Evolutionary conservation across 2,888 invertebrate species (phyloP).

Genomic region (Dasypogon diadema): DNA sequence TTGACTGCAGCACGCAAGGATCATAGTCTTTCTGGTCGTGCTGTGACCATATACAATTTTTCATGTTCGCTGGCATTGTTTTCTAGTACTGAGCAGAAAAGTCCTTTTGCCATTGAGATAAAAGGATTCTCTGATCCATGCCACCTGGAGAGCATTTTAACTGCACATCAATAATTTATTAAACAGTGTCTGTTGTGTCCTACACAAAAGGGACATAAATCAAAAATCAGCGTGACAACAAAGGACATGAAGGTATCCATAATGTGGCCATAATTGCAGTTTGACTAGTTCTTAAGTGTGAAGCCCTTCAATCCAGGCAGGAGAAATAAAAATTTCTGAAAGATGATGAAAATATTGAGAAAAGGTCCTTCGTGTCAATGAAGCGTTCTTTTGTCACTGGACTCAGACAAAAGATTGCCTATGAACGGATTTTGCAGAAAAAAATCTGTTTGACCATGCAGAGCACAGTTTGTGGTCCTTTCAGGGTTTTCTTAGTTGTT

Average conservation of each 20-base stretch:
- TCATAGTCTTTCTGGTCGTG: background rate
- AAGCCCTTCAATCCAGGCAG: background rate
- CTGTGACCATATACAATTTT: no score
- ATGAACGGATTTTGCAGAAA: background rate
- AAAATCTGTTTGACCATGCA: background rate
- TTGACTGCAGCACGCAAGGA: background rate
- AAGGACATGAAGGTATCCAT: slow-evolving; percentile 45
- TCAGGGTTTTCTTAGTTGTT: background rate
- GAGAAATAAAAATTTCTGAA: background rate
- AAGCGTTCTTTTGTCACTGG: background rate
- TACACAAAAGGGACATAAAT: slow-evolving; percentile 44
- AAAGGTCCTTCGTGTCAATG: background rate
- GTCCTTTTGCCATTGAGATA: background rate
- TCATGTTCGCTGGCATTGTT: background rate
- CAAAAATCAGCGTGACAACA: slow-evolving; percentile 50
- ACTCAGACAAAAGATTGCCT: background rate
- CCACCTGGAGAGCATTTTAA: background rate
- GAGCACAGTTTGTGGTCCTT: slow-evolving; percentile 1
- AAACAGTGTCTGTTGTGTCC: background rate
- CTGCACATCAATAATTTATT: background rate
- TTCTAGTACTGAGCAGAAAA: background rate
- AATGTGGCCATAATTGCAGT: slow-evolving; percentile 53
- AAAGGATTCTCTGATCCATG: background rate
- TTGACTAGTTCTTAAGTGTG: slow-evolving; percentile 51
- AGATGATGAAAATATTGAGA: background rate